phyloP scores from a whole-genome alignment of 2,113 vertebrate genomes.

The Corvus moneduloides region DNA sequence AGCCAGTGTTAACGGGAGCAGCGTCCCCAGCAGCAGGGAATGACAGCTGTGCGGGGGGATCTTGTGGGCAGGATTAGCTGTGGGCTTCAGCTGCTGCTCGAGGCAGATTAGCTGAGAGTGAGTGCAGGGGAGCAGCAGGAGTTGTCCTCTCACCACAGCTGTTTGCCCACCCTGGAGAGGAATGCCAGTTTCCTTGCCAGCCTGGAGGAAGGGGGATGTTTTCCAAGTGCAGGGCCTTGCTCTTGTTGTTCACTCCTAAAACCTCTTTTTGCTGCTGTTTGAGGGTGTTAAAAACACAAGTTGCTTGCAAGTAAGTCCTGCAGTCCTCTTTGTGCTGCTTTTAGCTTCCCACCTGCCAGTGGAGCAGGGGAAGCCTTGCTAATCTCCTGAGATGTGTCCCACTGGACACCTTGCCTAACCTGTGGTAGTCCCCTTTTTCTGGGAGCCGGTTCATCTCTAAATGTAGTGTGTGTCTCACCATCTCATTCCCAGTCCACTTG shows the following conservation, averaged over 20 bases:
- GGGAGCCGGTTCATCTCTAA: not conserved
- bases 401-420: not conserved
- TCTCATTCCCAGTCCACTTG: not conserved
- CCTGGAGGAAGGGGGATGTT: not conserved
- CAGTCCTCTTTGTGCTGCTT: not conserved
- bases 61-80: not conserved
- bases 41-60: slow-evolving; percentile 19
- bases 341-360: not conserved
- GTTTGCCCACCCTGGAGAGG: slow-evolving; percentile 30
- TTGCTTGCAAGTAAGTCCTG: not conserved
- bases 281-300: not conserved
- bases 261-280: not conserved
- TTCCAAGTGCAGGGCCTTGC: not conserved
- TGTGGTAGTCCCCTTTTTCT: not conserved
- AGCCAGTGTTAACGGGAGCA: not conserved
- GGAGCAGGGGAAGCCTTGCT: not conserved
- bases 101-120: not conserved
- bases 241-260: not conserved
- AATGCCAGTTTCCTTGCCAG: not conserved
- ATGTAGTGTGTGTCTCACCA: not conserved
- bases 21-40: not conserved
- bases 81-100: not conserved
- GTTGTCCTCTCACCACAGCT: not conserved
- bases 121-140: not conserved
- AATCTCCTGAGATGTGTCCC: not conserved